These are phyloP conservation scores for Epizoanthus illoricatus DNA, from an alignment of 92 coral and sea anemone species.

Conservation along the genomic window DNA sequence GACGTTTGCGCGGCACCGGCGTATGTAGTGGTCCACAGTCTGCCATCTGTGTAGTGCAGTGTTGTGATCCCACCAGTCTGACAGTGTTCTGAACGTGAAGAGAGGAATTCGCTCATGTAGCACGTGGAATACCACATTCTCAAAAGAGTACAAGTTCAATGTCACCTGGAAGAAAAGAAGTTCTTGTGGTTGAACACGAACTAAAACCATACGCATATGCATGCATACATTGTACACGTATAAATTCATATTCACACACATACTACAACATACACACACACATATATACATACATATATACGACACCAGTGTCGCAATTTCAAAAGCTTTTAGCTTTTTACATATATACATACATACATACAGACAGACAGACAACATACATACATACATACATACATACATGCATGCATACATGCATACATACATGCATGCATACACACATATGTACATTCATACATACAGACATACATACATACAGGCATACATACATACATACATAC, in stretches of 20 bases:
- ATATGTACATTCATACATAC: too few species aligned
- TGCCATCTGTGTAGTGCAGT: slow-evolving; percentile 87
- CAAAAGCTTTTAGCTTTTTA: too few species aligned
- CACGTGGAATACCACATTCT: slow-evolving; percentile 91
- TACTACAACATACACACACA: too few species aligned
- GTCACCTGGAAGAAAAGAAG: slow-evolving; percentile 61
- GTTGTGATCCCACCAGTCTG: slow-evolving; percentile 99
- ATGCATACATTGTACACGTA: not conserved
- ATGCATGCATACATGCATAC: not conserved
- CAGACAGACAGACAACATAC: too few species aligned
- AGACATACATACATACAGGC: too few species aligned
- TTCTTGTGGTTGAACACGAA: not conserved
- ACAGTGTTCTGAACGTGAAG: slow-evolving; percentile 79
- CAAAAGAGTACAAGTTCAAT: slow-evolving; percentile 83
- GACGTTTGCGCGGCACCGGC: slow-evolving; percentile 88
- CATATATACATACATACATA: too few species aligned
- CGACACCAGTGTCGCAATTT: too few species aligned
- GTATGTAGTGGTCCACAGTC: slow-evolving; percentile 90
- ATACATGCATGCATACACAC: not conserved
- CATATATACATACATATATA: too few species aligned
- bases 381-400: not conserved
- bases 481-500: too few species aligned
- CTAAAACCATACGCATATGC: not conserved
- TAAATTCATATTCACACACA: not conserved
- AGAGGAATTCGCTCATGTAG: slow-evolving; percentile 95